phyloP scores from a whole-genome alignment of 2,888 invertebrate species.

The Mesoligia furuncula region DNA sequence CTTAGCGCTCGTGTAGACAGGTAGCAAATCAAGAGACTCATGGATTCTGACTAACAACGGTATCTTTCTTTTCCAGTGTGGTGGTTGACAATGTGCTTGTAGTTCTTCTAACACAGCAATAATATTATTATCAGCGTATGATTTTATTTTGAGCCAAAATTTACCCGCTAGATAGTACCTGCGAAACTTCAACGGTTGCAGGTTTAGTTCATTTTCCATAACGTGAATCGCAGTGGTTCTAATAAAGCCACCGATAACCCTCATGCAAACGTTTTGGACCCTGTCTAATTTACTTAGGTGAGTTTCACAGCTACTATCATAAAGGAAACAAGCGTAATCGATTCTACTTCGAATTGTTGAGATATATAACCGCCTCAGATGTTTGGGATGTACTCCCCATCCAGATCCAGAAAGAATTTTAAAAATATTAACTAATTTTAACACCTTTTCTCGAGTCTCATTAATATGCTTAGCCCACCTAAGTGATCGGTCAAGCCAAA shows the following conservation, averaged over 20 bases:
- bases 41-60: not conserved
- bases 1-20: not conserved
- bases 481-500: too few species aligned
- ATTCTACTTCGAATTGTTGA: constrained; percentile 13
- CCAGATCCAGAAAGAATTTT: too few species aligned
- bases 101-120: too few species aligned
- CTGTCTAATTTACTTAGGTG: constrained; percentile 4
- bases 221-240: not conserved
- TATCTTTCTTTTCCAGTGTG: not conserved
- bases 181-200: constrained; percentile 1
- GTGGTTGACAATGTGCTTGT: too few species aligned
- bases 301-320: not conserved
- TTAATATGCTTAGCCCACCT: too few species aligned
- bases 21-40: not conserved
- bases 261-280: constrained; percentile 3
- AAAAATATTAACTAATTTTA: too few species aligned
- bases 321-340: constrained; percentile 6
- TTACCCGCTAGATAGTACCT: constrained; percentile 3
- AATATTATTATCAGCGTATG: too few species aligned
- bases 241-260: constrained; percentile 5
- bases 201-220: not conserved
- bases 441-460: too few species aligned
- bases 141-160: too few species aligned
- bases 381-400: too few species aligned
- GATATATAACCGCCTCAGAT: constrained; percentile 4